Conservation (phyloP, 2,888 invertebrate species). For the Hybos culiciformis region DNA sequence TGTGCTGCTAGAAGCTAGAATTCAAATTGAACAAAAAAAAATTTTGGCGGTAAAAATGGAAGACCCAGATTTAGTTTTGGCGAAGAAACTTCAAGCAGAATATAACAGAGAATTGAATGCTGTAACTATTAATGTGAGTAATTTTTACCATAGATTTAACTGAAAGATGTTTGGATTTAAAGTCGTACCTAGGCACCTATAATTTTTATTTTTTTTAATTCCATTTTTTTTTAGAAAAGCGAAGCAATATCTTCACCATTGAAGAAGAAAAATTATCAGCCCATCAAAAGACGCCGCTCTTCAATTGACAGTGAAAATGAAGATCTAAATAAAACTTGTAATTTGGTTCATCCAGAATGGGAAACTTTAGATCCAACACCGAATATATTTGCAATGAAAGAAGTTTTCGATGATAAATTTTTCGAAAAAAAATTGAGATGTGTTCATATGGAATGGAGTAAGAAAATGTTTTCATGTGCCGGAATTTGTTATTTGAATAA, state of each 20-base stretch:
- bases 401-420: slow-evolving; percentile 71
- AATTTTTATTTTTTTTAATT: not conserved
- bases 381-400: slow-evolving; percentile 71
- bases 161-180: too few relatives aligned
- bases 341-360: slow-evolving; percentile 36
- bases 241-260: too few relatives aligned
- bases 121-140: too few relatives aligned
- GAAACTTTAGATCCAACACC: slow-evolving; percentile 92
- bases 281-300: too few relatives aligned
- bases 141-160: too few relatives aligned
- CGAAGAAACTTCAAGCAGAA: not conserved
- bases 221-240: not conserved
- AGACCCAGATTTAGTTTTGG: not conserved
- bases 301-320: not conserved
- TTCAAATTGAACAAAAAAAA: too few relatives aligned
- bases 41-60: too few relatives aligned
- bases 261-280: too few relatives aligned
- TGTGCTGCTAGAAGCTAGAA: too few relatives aligned
- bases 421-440: slow-evolving; percentile 64
- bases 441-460: slow-evolving; percentile 89
- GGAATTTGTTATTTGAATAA: slow-evolving; percentile 40
- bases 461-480: slow-evolving; percentile 64
- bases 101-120: not conserved
- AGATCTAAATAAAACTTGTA: slow-evolving; percentile 27
- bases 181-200: too few relatives aligned